Percentiles rank a stretch among this genome's conserved stretches.
phyloP scores from a whole-genome alignment of 1,140 invertebrate species.

The Cydia pomonella region DNA sequence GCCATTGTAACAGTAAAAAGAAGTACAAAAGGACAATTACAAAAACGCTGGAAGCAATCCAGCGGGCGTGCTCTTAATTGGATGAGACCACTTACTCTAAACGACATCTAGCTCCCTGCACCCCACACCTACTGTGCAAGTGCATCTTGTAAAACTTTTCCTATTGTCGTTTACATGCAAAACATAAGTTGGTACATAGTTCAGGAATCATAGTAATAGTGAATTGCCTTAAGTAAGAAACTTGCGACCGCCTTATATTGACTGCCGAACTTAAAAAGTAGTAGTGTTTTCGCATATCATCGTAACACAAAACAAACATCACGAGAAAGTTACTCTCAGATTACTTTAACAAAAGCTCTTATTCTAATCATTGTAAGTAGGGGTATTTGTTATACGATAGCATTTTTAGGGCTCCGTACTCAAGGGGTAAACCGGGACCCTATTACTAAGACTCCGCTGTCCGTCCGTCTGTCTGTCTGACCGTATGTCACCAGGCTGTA shows the following conservation, averaged over 20 bases:
- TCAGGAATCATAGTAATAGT: neutral
- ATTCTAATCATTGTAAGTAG: slow-evolving; percentile 25
- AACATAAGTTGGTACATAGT: neutral
- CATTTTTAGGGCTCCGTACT: no score
- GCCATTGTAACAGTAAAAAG: slow-evolving; percentile 52
- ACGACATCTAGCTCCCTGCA: slow-evolving; percentile 57
- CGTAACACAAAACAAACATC: slow-evolving; percentile 34
- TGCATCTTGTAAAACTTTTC: slow-evolving; percentile 7
- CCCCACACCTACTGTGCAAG: slow-evolving; percentile 14
- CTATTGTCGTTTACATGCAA: slow-evolving; percentile 9
- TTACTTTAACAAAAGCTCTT: slow-evolving; percentile 38
- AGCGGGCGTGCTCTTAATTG: slow-evolving; percentile 74
- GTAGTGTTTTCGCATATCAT: neutral
- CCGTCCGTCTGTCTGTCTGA: no score
- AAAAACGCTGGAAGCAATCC: slow-evolving; percentile 74
- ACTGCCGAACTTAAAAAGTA: no score
- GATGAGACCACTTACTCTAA: slow-evolving; percentile 76
- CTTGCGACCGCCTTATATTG: no score
- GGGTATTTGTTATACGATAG: slow-evolving; percentile 37
- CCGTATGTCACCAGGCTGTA: no score
- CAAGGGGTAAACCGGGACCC: no score
- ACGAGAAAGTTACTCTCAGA: slow-evolving; percentile 39
- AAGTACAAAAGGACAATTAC: slow-evolving; percentile 67
- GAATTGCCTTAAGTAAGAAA: neutral
- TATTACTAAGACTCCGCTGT: no score